phyloP scores from a whole-genome alignment of 2,113 vertebrate species.

The Perca schrenkii region DNA sequence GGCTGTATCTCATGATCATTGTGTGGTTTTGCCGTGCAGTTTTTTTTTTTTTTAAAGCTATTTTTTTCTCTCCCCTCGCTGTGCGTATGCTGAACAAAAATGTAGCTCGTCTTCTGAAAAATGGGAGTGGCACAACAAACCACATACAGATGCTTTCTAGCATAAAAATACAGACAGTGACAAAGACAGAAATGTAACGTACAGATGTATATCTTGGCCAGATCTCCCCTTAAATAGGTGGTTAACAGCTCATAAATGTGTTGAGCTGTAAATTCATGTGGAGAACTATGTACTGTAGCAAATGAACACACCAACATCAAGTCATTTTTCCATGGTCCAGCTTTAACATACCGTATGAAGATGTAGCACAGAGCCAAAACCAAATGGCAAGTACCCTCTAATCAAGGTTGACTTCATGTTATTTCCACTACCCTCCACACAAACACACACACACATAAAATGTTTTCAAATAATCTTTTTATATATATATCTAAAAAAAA shows the following conservation, averaged over 20 bases:
- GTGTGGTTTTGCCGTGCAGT: conserved; percentile 35
- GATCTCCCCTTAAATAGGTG: conserved; percentile 9
- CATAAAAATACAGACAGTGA: conserved; percentile 37
- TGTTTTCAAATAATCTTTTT: no score
- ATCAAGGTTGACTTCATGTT: conserved; percentile 60
- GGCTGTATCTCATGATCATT: conserved; percentile 23
- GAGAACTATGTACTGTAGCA: not conserved
- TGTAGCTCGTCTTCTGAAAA: conserved; percentile 46
- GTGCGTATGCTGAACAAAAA: conserved; percentile 19
- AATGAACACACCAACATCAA: conserved; percentile 33
- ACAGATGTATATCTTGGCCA: conserved; percentile 42
- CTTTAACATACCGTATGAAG: conserved; percentile 4
- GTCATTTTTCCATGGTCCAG: not conserved
- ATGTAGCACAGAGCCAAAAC: conserved; percentile 28
- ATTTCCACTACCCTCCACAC: conserved; percentile 60
- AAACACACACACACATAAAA: conserved; percentile 28
- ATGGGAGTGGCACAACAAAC: conserved; percentile 60
- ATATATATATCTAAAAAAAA: no score
- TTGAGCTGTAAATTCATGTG: conserved; percentile 15
- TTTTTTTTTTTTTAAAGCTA: not conserved
- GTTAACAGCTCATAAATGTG: conserved; percentile 20
- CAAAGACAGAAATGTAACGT: conserved; percentile 15
- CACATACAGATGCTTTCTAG: conserved; percentile 63
- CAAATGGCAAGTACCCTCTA: conserved; percentile 33
- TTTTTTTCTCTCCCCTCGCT: conserved; percentile 13